A percentile compares a stretch with the other conserved stretches of the same genome.
These are phyloP conservation scores for Megaustenia siamemsis DNA, from an alignment of 2,888 invertebrate genomes.

Conservation along the genomic window DNA sequence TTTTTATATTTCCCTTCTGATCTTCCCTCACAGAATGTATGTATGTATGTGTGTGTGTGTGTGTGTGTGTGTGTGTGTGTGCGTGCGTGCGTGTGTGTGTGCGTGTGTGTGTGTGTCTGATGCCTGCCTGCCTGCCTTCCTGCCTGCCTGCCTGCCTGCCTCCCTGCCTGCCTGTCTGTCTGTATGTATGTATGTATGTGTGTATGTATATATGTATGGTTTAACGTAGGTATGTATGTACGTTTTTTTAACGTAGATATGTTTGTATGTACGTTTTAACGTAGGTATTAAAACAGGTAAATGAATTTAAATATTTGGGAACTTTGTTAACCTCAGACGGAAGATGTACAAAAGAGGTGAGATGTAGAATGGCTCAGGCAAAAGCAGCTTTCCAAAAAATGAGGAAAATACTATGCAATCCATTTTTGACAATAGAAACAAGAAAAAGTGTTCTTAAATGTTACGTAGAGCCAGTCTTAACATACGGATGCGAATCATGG, in stretches of 20 bases:
- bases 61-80: background rate
- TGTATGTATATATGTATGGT: background rate
- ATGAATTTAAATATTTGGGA: too few relatives aligned
- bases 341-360: too few relatives aligned
- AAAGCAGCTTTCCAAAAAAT: too few relatives aligned
- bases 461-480: too few relatives aligned
- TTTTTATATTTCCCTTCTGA: background rate
- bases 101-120: background rate
- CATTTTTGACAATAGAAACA: too few relatives aligned
- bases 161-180: background rate
- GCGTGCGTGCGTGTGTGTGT: background rate
- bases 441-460: too few relatives aligned
- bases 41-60: background rate
- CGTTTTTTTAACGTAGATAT: too few relatives aligned
- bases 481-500: too few relatives aligned
- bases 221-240: background rate
- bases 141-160: background rate
- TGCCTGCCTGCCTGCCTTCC: background rate
- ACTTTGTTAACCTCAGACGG: too few relatives aligned
- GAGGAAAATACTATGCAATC: too few relatives aligned
- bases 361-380: too few relatives aligned
- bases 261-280: background rate
- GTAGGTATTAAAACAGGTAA: background rate
- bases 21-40: background rate
- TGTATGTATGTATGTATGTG: background rate